Percentiles rank a stretch among this genome's conserved stretches.
These are phyloP conservation scores for Pangasius sanitwongsei DNA, from an alignment of 2,797 vertebrate genomes.

Conservation along the genomic window DNA sequence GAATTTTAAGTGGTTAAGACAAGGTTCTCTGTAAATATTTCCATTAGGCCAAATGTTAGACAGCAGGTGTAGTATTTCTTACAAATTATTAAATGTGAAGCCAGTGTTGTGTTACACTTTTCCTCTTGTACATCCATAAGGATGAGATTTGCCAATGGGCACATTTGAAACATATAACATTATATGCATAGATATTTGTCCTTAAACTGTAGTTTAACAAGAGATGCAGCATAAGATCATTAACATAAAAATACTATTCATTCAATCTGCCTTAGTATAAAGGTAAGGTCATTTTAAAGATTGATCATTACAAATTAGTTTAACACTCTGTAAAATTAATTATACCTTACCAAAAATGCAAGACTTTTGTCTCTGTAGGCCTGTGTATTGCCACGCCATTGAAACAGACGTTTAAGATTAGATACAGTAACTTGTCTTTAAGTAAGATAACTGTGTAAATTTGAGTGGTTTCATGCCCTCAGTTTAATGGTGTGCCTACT, in stretches of 20 bases:
- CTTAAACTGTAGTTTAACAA: slow-evolving; percentile 25
- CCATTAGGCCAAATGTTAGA: slow-evolving; percentile 27
- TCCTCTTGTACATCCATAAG: slow-evolving; percentile 14
- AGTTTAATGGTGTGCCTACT: slow-evolving; percentile 42
- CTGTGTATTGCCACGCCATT: neutral
- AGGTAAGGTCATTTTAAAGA: slow-evolving; percentile 32
- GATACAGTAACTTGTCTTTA: neutral
- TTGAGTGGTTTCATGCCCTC: neutral
- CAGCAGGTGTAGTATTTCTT: slow-evolving; percentile 16
- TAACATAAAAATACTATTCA: slow-evolving; percentile 25
- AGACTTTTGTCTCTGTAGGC: slow-evolving; percentile 22
- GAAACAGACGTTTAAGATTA: neutral
- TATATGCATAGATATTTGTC: slow-evolving; percentile 6
- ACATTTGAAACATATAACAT: slow-evolving; percentile 7
- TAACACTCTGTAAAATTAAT: slow-evolving; percentile 20
- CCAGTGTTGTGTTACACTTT: slow-evolving; percentile 25
- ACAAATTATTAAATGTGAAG: slow-evolving; percentile 20
- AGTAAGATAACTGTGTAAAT: neutral
- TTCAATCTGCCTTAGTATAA: slow-evolving; percentile 25
- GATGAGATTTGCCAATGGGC: slow-evolving; percentile 5
- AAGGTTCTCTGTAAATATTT: slow-evolving; percentile 48
- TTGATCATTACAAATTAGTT: slow-evolving; percentile 31
- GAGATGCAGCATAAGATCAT: neutral
- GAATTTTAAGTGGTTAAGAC: neutral
- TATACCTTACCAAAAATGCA: slow-evolving; percentile 13